A percentile compares a stretch with the other conserved stretches of the same genome.
Evolutionary conservation across 2,888 invertebrate genomes (phyloP).

Genomic region (Cantharis rufa): DNA sequence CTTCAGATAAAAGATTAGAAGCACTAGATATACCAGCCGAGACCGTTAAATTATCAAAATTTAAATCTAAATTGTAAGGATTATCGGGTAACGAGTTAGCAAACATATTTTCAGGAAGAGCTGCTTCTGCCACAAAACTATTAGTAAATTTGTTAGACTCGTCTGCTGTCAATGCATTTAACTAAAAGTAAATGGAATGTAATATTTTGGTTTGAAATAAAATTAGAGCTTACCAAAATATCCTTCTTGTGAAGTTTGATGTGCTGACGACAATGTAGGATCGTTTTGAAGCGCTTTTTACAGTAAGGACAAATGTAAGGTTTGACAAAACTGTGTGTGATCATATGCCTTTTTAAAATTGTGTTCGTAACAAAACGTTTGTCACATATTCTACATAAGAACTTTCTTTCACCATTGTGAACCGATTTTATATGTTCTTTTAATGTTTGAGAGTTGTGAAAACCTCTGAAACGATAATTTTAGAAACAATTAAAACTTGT

Average conservation of each 20-base stretch:
- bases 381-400: constrained; percentile 50
- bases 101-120: constrained; percentile 29
- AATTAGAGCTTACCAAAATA: constrained; percentile 6
- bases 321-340: constrained; percentile 53
- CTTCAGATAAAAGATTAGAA: not conserved
- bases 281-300: constrained; percentile 62
- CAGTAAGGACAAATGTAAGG: constrained; percentile 67
- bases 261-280: constrained; percentile 66
- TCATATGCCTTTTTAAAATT: constrained; percentile 51
- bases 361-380: constrained; percentile 51
- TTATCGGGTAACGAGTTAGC: not conserved
- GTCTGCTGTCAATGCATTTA: not conserved
- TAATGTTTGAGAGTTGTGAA: constrained; percentile 41
- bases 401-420: constrained; percentile 50
- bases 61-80: not conserved
- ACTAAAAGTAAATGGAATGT: not conserved
- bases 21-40: not conserved
- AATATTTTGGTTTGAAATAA: not conserved
- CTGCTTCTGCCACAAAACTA: constrained; percentile 26
- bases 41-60: not conserved
- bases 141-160: too few species aligned
- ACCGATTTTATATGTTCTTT: constrained; percentile 46
- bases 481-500: too few species aligned
- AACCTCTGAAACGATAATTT: constrained; percentile 39
- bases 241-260: constrained; percentile 21